phyloP scores from a whole-genome alignment of 2,113 vertebrate genomes.

The Halcyon malimbica region DNA sequence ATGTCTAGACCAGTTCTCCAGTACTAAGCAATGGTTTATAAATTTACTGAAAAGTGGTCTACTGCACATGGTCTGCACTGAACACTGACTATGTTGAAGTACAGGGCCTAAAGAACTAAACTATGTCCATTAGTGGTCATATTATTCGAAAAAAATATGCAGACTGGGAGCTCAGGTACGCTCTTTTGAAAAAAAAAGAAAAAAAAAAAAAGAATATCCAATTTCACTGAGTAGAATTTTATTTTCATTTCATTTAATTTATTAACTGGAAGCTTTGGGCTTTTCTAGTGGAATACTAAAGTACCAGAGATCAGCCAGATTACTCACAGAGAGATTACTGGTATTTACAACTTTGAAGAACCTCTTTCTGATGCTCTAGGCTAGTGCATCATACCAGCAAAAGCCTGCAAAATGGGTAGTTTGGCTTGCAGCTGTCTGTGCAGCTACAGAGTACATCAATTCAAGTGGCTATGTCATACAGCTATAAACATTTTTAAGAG shows the following conservation, averaged over 20 bases:
- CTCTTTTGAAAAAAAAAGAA: too few species aligned
- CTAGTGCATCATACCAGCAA: not conserved
- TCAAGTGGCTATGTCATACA: not conserved
- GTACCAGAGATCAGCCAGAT: not conserved
- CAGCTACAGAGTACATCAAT: not conserved
- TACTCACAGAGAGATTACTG: not conserved
- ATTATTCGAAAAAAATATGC: not conserved
- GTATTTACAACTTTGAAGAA: not conserved
- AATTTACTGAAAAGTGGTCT: not conserved
- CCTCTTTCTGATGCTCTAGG: not conserved
- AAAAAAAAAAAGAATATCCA: not conserved
- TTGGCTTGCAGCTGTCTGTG: not conserved
- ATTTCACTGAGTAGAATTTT: not conserved
- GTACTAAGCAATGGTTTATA: not conserved
- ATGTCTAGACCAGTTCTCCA: not conserved
- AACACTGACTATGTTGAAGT: not conserved
- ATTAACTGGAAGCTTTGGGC: not conserved
- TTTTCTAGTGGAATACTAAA: not conserved
- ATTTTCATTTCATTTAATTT: not conserved
- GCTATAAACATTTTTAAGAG: not conserved
- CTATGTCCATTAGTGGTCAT: not conserved
- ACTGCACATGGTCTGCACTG: not conserved
- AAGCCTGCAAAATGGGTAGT: not conserved
- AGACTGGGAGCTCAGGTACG: not conserved
- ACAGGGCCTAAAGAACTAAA: not conserved